Percentiles rank a stretch among this genome's conserved stretches.
These are phyloP conservation scores for Aethes cnicana DNA, from an alignment of 2,888 invertebrate genomes.

Conservation along the genomic window DNA sequence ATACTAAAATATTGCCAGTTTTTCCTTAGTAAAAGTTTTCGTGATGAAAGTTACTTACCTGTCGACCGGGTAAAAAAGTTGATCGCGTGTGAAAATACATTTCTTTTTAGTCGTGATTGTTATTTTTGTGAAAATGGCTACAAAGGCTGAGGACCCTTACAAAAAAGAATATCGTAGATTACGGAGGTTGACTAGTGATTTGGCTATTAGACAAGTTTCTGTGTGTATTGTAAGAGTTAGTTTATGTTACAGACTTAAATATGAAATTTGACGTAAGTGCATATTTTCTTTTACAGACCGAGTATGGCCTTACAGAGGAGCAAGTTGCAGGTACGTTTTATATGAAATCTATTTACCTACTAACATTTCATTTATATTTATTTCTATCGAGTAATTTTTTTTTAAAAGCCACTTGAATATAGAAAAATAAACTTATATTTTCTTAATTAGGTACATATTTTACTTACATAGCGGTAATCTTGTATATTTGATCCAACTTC, in stretches of 20 bases:
- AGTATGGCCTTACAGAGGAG: conserved; percentile 93
- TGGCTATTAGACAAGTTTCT: conserved; percentile 85
- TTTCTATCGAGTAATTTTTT: too few relatives aligned
- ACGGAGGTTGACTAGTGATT: conserved; percentile 85
- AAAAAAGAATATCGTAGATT: conserved; percentile 87
- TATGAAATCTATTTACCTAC: conserved; percentile 40
- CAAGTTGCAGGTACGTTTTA: conserved; percentile 89
- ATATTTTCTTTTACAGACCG: conserved; percentile 84
- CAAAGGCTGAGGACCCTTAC: conserved; percentile 75
- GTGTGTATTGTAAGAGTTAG: conserved; percentile 83
- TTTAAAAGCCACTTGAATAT: too few relatives aligned
- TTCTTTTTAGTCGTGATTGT: conserved; percentile 20
- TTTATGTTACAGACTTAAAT: conserved; percentile 6
- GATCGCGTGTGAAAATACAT: conserved; percentile 24
- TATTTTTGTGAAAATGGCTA: conserved; percentile 36
- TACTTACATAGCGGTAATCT: too few relatives aligned
- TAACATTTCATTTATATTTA: background rate
- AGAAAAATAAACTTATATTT: too few relatives aligned
- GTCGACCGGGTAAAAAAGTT: conserved; percentile 30
- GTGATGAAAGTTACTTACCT: conserved; percentile 39
- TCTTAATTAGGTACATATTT: too few relatives aligned
- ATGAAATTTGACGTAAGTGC: conserved; percentile 2
- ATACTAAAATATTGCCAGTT: conserved; percentile 33
- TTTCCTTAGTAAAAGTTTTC: conserved; percentile 38
- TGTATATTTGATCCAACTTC: too few relatives aligned